These are phyloP conservation scores for Canis aureus DNA, from an alignment of 2,113 vertebrate species.

Conservation along the genomic window DNA sequence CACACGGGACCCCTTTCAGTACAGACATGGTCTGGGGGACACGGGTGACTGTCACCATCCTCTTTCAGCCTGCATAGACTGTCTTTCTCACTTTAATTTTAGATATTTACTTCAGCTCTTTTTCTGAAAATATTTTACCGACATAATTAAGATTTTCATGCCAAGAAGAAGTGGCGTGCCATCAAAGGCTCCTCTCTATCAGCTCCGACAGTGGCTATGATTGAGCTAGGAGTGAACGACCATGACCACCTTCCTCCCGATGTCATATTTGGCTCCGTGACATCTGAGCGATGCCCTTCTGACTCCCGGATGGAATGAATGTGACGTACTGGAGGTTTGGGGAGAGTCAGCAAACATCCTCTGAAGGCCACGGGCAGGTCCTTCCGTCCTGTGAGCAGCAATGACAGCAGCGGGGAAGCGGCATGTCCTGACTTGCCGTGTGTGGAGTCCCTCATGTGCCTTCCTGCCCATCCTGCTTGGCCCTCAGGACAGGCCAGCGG, in stretches of 20 bases:
- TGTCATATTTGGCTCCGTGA: fast-evolving
- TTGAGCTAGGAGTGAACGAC: neutral
- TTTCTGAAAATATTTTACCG: neutral
- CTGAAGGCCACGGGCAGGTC: fast-evolving
- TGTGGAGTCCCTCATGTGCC: neutral
- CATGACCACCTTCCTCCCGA: fast-evolving
- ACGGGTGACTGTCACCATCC: neutral
- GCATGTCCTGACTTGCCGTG: neutral
- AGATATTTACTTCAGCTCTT: neutral
- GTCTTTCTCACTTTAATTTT: neutral
- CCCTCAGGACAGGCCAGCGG: fast-evolving
- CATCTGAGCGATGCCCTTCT: too few relatives aligned
- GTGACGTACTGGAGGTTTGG: neutral
- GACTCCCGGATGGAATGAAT: fast-evolving
- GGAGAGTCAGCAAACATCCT: fast-evolving
- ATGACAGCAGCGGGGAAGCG: neutral
- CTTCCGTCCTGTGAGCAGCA: neutral
- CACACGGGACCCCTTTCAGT: fast-evolving
- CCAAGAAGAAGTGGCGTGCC: neutral
- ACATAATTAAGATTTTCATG: too few relatives aligned
- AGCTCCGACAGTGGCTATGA: fast-evolving
- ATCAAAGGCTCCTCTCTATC: neutral
- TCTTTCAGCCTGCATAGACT: neutral
- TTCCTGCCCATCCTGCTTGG: neutral
- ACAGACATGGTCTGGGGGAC: fast-evolving